A percentile compares a stretch with the other conserved stretches of the same genome.
Conservation (phyloP, 2,888 invertebrate species). For the Opisthograptis luteolata region DNA sequence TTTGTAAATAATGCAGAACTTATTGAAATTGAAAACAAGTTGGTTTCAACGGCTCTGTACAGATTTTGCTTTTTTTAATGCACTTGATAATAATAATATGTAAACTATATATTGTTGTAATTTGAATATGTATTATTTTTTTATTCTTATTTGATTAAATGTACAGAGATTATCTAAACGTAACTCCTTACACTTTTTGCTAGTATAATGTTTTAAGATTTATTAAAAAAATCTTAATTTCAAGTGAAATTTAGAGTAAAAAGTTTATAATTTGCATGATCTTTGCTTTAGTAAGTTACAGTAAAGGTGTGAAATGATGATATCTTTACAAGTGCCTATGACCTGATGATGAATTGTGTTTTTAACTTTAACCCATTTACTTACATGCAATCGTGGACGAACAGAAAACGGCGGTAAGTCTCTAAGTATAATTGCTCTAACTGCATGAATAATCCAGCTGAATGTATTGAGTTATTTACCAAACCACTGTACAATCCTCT, state of each 20-base stretch:
- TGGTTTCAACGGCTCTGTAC: conserved; percentile 15
- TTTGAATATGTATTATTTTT: no score
- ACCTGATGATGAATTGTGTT: conserved; percentile 21
- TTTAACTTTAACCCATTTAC: conserved; percentile 46
- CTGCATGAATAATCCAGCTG: conserved; percentile 30
- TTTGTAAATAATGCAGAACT: conserved; percentile 23
- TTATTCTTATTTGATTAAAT: no score
- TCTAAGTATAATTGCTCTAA: conserved; percentile 39
- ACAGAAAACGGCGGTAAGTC: conserved; percentile 81
- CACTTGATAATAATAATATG: no score
- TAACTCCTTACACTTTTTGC: no score
- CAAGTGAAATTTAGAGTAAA: no score
- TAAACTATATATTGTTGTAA: no score
- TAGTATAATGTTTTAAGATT: no score
- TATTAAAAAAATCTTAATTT: no score
- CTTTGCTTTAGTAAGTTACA: conserved; percentile 4
- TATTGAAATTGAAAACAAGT: conserved; percentile 13
- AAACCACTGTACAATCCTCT: neutral
- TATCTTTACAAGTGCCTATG: conserved; percentile 6
- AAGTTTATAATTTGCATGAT: conserved; percentile 12
- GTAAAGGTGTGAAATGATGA: conserved; percentile 13
- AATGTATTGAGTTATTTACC: conserved; percentile 1
- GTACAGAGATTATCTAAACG: no score
- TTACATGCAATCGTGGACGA: conserved; percentile 76
- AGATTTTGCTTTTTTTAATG: conserved; percentile 17